These are phyloP conservation scores for Dromas ardeola DNA, from an alignment of 2,113 vertebrate genomes.

Conservation along the genomic window DNA sequence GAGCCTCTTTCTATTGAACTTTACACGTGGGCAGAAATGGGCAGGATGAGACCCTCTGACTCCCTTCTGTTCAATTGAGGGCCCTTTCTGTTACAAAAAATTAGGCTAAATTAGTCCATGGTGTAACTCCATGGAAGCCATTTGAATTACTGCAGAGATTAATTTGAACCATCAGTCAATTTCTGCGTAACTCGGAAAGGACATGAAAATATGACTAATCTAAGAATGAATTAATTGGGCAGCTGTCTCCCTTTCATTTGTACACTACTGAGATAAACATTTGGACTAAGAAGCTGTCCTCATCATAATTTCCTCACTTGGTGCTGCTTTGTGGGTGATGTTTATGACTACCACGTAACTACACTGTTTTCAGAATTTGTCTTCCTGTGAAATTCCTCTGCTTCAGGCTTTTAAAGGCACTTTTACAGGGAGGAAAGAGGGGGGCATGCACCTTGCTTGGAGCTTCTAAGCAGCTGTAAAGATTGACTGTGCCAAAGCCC, in stretches of 20 bases:
- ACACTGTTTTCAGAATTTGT: background rate
- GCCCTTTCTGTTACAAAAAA: background rate
- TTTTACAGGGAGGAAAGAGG: background rate
- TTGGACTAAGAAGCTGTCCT: background rate
- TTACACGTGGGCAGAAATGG: background rate
- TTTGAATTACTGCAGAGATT: background rate
- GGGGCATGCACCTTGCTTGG: background rate
- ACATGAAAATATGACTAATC: background rate
- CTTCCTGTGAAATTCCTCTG: background rate
- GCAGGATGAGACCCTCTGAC: background rate
- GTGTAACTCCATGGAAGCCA: background rate
- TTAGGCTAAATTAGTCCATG: background rate
- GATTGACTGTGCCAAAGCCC: background rate
- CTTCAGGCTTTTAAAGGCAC: background rate
- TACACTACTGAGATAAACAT: conserved; percentile 20
- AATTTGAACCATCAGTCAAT: background rate
- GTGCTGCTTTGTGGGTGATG: background rate
- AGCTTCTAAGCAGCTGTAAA: background rate
- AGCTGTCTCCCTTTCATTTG: background rate
- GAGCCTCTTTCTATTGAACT: background rate
- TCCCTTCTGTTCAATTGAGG: background rate
- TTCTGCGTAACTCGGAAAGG: background rate
- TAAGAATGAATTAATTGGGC: background rate
- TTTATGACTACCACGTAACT: background rate
- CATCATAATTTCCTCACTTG: background rate